These are phyloP conservation scores for Manis crassicaudata DNA, from an alignment of 2,797 vertebrate genomes.

Conservation along the genomic window DNA sequence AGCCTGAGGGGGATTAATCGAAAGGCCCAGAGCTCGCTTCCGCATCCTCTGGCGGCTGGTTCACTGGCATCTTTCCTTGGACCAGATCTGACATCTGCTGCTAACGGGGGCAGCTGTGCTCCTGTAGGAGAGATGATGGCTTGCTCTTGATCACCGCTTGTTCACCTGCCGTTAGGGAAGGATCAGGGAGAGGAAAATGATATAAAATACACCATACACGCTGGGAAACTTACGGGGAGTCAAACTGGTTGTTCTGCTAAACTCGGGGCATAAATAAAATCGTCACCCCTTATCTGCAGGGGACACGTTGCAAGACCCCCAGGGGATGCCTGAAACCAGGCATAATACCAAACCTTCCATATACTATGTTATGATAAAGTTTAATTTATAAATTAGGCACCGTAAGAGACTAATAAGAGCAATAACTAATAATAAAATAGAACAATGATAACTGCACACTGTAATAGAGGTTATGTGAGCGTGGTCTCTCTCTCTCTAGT, in stretches of 20 bases:
- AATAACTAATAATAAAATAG: neutral
- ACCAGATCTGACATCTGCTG: neutral
- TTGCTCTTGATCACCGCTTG: neutral
- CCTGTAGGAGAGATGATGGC: neutral
- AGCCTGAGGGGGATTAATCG: accelerated
- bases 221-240: neutral
- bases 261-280: neutral
- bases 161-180: neutral
- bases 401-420: neutral
- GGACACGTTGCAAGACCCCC: neutral
- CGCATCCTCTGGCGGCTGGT: neutral
- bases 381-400: neutral
- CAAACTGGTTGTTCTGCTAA: neutral
- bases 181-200: neutral
- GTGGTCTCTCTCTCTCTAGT: neutral
- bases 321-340: neutral
- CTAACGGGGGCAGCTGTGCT: neutral
- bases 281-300: neutral
- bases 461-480: neutral
- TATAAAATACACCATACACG: neutral
- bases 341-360: neutral
- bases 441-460: neutral
- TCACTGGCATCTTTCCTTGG: neutral
- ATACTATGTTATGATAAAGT: neutral
- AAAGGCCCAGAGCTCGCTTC: neutral